Conservation (phyloP, 2,888 invertebrate genomes). For the Latrodectus elegans region DNA sequence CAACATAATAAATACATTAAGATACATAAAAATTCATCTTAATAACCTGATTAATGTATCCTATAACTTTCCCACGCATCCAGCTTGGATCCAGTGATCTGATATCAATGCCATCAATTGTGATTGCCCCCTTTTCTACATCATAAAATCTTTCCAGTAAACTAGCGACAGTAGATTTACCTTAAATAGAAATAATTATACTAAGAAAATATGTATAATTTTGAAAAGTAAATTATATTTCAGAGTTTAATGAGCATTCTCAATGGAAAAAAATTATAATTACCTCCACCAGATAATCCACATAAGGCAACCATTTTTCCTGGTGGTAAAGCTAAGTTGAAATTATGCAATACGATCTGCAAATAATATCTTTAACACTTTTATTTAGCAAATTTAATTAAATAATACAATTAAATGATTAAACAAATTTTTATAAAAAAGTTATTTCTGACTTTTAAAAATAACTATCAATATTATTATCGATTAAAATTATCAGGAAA, state of each 20-base stretch:
- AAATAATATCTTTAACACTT: background rate
- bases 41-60: conserved; percentile 87
- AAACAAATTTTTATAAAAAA: no score
- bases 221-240: background rate
- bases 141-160: conserved; percentile 93
- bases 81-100: conserved; percentile 85
- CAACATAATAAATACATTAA: no score
- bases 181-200: conserved; percentile 72
- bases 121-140: conserved; percentile 82
- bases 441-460: no score
- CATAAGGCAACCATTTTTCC: conserved; percentile 94
- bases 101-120: conserved; percentile 85
- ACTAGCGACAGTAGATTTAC: conserved; percentile 92
- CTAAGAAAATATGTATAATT: background rate
- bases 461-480: no score
- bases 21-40: no score
- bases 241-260: background rate
- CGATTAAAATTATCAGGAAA: no score
- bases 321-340: conserved; percentile 86
- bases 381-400: no score
- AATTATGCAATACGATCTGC: conserved; percentile 85
- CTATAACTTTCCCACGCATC: conserved; percentile 88
- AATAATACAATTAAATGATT: no score
- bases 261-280: background rate
- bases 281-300: conserved; percentile 92